Percentiles rank a stretch among this genome's conserved stretches.
These are phyloP conservation scores for Anarrhichthys ocellatus DNA, from an alignment of 2,113 vertebrate genomes.

Conservation along the genomic window DNA sequence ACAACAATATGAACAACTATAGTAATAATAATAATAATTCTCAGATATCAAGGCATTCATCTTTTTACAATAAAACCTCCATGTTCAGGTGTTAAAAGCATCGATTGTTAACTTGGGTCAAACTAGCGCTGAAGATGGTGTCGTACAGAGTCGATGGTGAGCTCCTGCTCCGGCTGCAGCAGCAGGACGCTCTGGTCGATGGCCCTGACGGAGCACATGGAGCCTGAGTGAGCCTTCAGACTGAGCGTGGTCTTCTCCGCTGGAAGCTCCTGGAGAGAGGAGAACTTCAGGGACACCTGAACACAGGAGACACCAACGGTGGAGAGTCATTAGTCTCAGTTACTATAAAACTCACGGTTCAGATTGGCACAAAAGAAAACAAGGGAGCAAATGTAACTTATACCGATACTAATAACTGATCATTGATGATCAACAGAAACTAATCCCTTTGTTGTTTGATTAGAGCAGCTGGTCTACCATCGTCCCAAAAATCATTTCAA, in stretches of 20 bases:
- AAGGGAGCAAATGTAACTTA: too few relatives aligned
- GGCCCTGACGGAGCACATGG: constrained; percentile 86
- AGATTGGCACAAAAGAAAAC: too few relatives aligned
- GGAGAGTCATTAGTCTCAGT: neutral
- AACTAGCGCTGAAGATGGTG: neutral
- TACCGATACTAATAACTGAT: too few relatives aligned
- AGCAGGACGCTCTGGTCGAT: constrained; percentile 88
- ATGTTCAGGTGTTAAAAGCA: too few relatives aligned
- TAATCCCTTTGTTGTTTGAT: too few relatives aligned
- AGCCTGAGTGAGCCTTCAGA: constrained; percentile 85
- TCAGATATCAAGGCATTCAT: neutral
- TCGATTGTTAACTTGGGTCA: neutral
- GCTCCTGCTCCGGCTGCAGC: constrained; percentile 72
- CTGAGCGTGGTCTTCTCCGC: constrained; percentile 78
- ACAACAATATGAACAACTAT: too few relatives aligned
- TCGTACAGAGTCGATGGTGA: constrained; percentile 78
- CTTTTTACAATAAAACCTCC: neutral
- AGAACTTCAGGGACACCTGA: constrained; percentile 88
- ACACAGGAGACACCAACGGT: constrained; percentile 7
- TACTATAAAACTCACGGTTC: too few relatives aligned
- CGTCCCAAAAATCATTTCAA: too few relatives aligned
- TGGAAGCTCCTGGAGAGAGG: constrained; percentile 77
- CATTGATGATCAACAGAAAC: too few relatives aligned
- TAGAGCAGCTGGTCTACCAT: neutral
- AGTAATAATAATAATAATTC: too few relatives aligned